A percentile compares a stretch with the other conserved stretches of the same genome.
These are phyloP conservation scores for Idaea dimidiata DNA, from an alignment of 2,888 invertebrate species.

Conservation along the genomic window DNA sequence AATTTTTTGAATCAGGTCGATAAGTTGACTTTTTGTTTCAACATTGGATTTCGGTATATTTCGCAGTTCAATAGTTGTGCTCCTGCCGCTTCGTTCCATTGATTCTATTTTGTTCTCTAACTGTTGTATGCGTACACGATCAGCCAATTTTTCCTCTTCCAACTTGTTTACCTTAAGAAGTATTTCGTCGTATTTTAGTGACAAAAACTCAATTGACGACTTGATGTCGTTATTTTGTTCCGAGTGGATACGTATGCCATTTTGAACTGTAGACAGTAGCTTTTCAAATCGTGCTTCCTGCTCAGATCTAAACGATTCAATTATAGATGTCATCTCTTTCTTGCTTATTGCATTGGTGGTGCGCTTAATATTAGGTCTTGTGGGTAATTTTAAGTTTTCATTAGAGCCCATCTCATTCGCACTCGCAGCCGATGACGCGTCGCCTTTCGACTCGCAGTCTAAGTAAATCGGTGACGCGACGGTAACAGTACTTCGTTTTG, in stretches of 20 bases:
- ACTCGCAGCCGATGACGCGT: too few species aligned
- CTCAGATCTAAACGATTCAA: too few species aligned
- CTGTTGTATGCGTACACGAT: background rate
- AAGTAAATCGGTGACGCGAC: too few species aligned
- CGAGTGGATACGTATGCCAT: constrained; percentile 1
- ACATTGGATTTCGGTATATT: constrained; percentile 6
- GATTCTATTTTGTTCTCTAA: constrained; percentile 2
- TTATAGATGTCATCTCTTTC: too few species aligned
- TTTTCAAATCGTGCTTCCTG: constrained; percentile 3
- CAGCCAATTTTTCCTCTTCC: constrained; percentile 3
- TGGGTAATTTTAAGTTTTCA: too few species aligned
- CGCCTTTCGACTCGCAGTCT: too few species aligned
- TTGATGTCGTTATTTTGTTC: constrained; percentile 7
- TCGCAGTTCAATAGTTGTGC: background rate
- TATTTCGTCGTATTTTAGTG: constrained; percentile 7
- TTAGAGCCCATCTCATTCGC: background rate
- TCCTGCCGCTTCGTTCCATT: background rate
- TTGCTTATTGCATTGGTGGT: too few species aligned
- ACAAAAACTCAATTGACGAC: constrained; percentile 3
- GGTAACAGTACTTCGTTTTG: too few species aligned
- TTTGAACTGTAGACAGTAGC: constrained; percentile 2
- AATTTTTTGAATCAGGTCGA: constrained; percentile 3
- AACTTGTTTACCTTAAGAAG: background rate
- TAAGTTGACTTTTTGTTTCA: constrained; percentile 5
- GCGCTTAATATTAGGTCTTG: too few species aligned